These are phyloP conservation scores for Bolinopsis microptera DNA, from an alignment of 37 sponge, comb jelly and placozoan genomes.

Conservation along the genomic window DNA sequence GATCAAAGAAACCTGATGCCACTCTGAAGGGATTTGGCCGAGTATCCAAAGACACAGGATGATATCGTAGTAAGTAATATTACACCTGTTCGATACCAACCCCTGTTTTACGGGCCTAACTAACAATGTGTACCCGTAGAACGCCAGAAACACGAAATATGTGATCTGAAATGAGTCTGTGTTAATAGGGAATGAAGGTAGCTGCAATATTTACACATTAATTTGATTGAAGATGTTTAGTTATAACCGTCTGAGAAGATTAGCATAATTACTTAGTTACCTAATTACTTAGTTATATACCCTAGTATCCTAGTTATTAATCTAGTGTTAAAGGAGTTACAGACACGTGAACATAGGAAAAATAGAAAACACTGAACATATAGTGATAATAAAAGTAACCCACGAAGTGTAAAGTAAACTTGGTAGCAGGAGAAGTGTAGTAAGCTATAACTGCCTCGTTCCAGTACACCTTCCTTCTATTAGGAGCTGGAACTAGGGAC, in stretches of 20 bases:
- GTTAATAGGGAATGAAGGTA: no score
- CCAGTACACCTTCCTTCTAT: constrained; percentile 19
- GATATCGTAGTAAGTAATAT: background rate
- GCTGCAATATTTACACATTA: no score
- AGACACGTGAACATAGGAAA: no score
- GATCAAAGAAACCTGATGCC: constrained; percentile 44
- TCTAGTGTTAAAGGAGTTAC: no score
- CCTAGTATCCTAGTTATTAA: no score
- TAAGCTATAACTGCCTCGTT: constrained; percentile 2
- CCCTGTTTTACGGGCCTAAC: background rate
- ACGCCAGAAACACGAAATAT: background rate
- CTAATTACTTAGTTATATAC: no score
- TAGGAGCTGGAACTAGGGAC: constrained; percentile 14
- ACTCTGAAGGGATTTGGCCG: background rate
- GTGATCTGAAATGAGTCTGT: constrained; percentile 35
- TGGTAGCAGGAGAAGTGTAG: constrained; percentile 43
- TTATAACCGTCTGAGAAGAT: no score
- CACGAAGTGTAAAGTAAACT: constrained; percentile 54
- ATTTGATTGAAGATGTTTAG: no score
- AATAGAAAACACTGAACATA: no score
- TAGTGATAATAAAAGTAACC: no score
- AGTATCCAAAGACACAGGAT: constrained; percentile 6
- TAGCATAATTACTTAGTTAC: no score
- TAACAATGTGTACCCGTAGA: constrained; percentile 10
- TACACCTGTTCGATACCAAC: background rate